phyloP scores from a whole-genome alignment of 2,888 invertebrate species.

The Acheta domesticus region DNA sequence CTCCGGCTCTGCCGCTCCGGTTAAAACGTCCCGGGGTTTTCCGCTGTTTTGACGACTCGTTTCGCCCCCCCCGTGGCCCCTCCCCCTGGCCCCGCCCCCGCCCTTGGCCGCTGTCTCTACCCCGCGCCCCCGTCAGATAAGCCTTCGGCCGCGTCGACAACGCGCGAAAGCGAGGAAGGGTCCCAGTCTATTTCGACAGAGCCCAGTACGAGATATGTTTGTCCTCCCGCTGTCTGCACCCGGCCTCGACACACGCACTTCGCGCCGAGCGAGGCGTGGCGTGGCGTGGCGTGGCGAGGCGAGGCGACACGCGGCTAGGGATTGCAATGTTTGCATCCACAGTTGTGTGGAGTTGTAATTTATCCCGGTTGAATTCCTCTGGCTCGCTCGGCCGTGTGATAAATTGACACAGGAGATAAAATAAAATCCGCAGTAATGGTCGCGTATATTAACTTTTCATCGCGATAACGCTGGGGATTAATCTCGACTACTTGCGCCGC shows the following conservation, averaged over 20 bases:
- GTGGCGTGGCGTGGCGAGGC: background rate
- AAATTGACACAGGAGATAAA: conserved; percentile 18
- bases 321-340: conserved; percentile 18
- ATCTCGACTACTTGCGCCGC: background rate
- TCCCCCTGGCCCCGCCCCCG: background rate
- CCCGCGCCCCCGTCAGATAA: no score
- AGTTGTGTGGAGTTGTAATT: background rate
- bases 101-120: no score
- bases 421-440: background rate
- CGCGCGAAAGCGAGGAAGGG: no score
- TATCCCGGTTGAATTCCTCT: conserved; percentile 1
- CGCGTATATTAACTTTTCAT: conserved; percentile 1
- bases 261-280: background rate
- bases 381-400: conserved; percentile 8
- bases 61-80: background rate
- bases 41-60: background rate
- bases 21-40: background rate
- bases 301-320: background rate
- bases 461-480: background rate
- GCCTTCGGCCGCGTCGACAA: no score
- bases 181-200: no score
- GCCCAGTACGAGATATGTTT: background rate
- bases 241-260: background rate
- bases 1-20: background rate
- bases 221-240: background rate